Base-by-base conservation (phyloP, 2,797 vertebrate species). In the Perodicticus potto region DNA sequence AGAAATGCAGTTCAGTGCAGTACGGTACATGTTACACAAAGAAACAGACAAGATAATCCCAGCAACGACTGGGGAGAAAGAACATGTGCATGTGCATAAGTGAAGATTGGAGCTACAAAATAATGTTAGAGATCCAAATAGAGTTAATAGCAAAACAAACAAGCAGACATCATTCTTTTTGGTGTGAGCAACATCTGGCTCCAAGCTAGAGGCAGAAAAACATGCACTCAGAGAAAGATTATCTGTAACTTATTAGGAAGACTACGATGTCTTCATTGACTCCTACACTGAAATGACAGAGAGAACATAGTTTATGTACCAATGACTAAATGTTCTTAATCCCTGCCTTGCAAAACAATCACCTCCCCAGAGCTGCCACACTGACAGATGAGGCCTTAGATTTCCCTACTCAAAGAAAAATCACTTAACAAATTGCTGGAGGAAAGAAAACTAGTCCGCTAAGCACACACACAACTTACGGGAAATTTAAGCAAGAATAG, bases 221-320 rank as follows among this genome's bases (percentile, higher is more conserved):
- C 67, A 86, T n/a, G 12, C 78, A 87, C 17, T 19, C 3, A 23
- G 45, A 86, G 80, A 86, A 65, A 94, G 94, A 91, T 91, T 91
- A 89, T 89, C 80, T 93, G 83, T 70, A 89, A 70, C 0, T 69
- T 95, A 76, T 91, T 97, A 95, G 96, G 88, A 89, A 81, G 78
- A 63, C 77, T 67, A 65, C 94, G n/a, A 72, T 72, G 77, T 82
- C 76, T 93, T 92, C 73, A 61, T 55, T 89, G 91, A 87, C 69
- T 93, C 37, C 63, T 49, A 73, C 67, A 45, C 45, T 72, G 37
- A 93, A 91, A 86, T 85, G 81, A 93, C 89, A 87, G 86, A 43
- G 10, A 95, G 61, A 91, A 53, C 57, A 34, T 43, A 70, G 40
- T 78, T 81, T 80, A 67, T 40, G 45, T 53, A 89, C 84, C 80